Base-by-base conservation (phyloP, 2,113 vertebrate genomes). In the Psophia crepitans region DNA sequence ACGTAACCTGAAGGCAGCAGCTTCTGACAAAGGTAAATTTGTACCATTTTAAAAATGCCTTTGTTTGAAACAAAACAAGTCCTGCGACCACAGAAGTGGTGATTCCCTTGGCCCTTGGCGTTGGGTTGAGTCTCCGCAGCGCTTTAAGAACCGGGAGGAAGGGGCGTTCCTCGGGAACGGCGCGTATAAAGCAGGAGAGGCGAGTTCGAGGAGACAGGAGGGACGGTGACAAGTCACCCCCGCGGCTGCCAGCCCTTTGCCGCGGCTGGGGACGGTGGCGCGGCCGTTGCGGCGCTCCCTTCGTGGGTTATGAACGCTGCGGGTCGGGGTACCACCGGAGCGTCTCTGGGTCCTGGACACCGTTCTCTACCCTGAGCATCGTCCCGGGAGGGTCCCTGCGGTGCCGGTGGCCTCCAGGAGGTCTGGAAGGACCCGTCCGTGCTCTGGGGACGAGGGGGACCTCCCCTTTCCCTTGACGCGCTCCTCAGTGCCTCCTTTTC, bases 391-490 rank as follows among this genome's bases (percentile, higher is more conserved):
- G 98, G 73, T 99, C 97, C 19, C 87, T 68, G 89, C 97, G 84
- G 41, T 93, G 95, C 71, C 97, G 91, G 5, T 98, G 98, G 32
- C 89, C 27, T 98, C 98, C 37, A 84, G 95, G 87, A 98, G 98
- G 98, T 57, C 84, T 7, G 8, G 27, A 23, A 61, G 70, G n/a
- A 35, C 4, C 22, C 15, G 15, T 73, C 43, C 48, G 35, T 3
- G 3, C 46, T 66, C 58, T 43, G 57, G 27, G 64, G 46, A 57
- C 0, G 1, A 56, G 5, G 51, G 33, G 57, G 16, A 68, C 35
- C 49, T 73, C 63, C 57, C 39, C 63, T 43, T 32, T 37, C 13
- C 48, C 13, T 6, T 4, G 33, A 35, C 48, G 37, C 24, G 0
- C 18, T 43, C 44, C 63, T 78, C 23, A 17, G 15, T 4, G 41